Evolutionary conservation across 2,113 vertebrate genomes (phyloP).

Genomic region (Oxyruncus cristatus): DNA sequence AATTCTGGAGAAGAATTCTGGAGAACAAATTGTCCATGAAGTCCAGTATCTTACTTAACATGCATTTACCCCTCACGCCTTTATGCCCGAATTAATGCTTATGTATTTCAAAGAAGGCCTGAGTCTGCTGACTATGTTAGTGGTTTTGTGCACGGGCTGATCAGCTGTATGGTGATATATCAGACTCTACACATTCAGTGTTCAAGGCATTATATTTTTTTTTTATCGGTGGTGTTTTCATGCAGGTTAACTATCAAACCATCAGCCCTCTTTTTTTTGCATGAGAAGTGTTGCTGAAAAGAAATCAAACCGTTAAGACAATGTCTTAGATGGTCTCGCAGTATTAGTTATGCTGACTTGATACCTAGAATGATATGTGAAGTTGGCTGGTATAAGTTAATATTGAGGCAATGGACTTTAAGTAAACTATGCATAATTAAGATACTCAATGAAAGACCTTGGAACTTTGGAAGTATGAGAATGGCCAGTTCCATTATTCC

Average conservation of each 20-base stretch:
- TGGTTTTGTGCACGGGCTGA: background rate
- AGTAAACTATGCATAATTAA: background rate
- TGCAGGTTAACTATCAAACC: background rate
- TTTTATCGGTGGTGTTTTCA: background rate
- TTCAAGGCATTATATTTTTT: background rate
- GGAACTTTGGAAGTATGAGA: background rate
- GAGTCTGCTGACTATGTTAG: background rate
- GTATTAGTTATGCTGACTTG: background rate
- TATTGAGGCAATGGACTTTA: background rate
- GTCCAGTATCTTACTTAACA: background rate
- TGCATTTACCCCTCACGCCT: background rate
- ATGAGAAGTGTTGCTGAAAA: background rate
- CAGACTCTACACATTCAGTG: background rate
- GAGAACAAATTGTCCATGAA: background rate
- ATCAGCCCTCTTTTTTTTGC: background rate
- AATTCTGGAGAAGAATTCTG: background rate
- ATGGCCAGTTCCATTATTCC: background rate
- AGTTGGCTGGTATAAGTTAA: background rate
- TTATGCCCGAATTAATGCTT: background rate
- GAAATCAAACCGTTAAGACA: background rate
- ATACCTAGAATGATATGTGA: background rate
- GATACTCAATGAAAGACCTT: background rate
- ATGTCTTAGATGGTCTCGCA: background rate
- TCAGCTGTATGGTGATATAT: background rate
- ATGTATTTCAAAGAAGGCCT: background rate